Conservation (phyloP, 2,888 invertebrate genomes). For the Epinotia ramella region DNA sequence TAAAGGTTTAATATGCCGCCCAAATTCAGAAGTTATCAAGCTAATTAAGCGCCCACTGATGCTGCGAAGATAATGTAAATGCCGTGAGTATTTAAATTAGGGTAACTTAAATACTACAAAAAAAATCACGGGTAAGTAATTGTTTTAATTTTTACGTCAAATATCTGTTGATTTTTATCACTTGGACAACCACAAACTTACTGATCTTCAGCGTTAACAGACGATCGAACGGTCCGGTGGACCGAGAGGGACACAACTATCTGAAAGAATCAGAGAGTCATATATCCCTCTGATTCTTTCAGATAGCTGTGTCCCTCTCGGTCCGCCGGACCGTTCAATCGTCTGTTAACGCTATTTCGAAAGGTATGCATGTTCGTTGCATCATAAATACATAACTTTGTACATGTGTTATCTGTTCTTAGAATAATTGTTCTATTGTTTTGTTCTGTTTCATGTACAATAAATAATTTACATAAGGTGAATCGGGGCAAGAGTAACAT, state of each 20-base stretch:
- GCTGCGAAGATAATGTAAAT: conserved; percentile 2
- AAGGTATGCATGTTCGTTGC: not conserved
- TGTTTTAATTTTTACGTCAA: not conserved
- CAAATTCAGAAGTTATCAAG: conserved; percentile 22
- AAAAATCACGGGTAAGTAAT: not conserved
- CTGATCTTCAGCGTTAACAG: too few species aligned
- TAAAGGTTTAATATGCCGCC: conserved; percentile 18
- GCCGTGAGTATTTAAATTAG: not conserved
- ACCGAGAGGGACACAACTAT: too few species aligned
- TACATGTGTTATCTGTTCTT: not conserved
- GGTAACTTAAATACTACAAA: not conserved
- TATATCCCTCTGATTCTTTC: too few species aligned
- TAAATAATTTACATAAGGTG: too few species aligned
- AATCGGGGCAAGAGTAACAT: too few species aligned
- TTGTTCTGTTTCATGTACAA: too few species aligned
- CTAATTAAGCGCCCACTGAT: conserved; percentile 39
- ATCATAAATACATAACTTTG: not conserved
- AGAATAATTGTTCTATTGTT: too few species aligned
- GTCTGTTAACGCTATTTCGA: too few species aligned
- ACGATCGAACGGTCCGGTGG: too few species aligned
- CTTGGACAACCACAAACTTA: not conserved
- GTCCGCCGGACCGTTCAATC: too few species aligned
- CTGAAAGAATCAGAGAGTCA: too few species aligned
- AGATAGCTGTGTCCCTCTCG: too few species aligned
- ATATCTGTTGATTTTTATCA: conserved; percentile 23